Conservation (phyloP, 2,113 vertebrate genomes). For the Anseranas semipalmata region DNA sequence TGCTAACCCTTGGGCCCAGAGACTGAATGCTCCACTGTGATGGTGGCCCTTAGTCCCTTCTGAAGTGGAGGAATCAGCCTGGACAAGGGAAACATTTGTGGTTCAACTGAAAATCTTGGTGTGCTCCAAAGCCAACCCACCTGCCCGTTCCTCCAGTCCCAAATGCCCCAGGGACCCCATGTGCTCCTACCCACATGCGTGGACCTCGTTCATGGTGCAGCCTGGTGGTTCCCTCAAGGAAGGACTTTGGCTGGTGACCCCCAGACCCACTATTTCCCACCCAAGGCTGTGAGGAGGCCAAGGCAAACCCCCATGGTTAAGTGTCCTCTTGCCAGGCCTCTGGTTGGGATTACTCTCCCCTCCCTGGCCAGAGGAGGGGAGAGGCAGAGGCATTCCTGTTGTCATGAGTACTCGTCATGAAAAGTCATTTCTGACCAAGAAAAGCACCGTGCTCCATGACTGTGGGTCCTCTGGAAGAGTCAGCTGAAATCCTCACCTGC, state of each 20-base stretch:
- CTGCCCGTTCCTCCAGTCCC: not conserved
- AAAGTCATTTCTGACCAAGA: not conserved
- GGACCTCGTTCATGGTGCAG: not conserved
- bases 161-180: not conserved
- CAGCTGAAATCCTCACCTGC: not conserved
- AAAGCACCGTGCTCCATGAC: not conserved
- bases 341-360: not conserved
- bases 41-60: not conserved
- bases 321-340: not conserved
- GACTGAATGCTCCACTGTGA: not conserved
- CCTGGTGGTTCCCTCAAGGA: not conserved
- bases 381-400: not conserved
- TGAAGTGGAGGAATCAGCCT: not conserved
- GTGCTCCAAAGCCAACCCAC: not conserved
- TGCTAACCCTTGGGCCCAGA: not conserved
- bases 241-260: not conserved
- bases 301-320: not conserved
- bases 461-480: not conserved
- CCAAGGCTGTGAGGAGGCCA: not conserved
- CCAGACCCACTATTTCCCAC: not conserved
- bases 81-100: not conserved
- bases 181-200: not conserved
- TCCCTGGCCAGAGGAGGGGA: not conserved
- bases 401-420: not conserved
- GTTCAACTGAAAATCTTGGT: not conserved